Percentiles rank a stretch among this genome's conserved stretches.
These are phyloP conservation scores for Epinotia bilunana DNA, from an alignment of 2,888 invertebrate genomes.

Conservation along the genomic window DNA sequence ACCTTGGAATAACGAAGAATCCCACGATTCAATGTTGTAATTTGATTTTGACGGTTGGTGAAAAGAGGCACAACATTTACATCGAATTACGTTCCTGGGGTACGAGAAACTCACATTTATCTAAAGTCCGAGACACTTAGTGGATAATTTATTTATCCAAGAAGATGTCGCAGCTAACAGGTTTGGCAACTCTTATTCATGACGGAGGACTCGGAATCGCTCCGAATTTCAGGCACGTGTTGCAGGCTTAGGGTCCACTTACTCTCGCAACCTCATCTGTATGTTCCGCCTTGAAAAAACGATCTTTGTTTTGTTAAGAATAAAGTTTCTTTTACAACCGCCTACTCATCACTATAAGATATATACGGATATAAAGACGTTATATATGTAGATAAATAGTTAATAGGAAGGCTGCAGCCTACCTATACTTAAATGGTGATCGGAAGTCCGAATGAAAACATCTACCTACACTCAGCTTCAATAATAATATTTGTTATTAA, in stretches of 20 bases:
- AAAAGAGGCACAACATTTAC: not conserved
- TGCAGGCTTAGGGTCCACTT: conserved; percentile 20
- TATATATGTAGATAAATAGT: not conserved
- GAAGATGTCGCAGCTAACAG: conserved; percentile 16
- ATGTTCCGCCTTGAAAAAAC: not conserved
- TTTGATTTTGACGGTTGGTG: not conserved
- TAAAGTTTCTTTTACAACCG: not conserved
- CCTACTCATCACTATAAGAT: not conserved
- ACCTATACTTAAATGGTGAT: not conserved
- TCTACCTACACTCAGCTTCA: not conserved
- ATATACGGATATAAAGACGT: not conserved
- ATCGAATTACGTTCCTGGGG: not conserved
- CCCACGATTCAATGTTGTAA: not conserved
- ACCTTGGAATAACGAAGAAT: not conserved
- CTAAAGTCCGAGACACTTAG: conserved; percentile 5
- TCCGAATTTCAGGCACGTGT: conserved; percentile 28
- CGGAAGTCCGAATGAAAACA: not conserved
- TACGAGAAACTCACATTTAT: not conserved
- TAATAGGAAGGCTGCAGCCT: not conserved
- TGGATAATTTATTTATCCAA: conserved; percentile 6
- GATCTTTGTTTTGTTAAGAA: not conserved
- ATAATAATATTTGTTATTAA: not conserved
- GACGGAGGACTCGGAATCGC: conserved; percentile 1
- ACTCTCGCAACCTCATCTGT: conserved; percentile 1
- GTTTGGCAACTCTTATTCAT: conserved; percentile 25